Evolutionary conservation across 2,113 vertebrate species (phyloP), one percentile per base, ranked within the genome.

Genomic region (Lates calcarifer): DNA sequence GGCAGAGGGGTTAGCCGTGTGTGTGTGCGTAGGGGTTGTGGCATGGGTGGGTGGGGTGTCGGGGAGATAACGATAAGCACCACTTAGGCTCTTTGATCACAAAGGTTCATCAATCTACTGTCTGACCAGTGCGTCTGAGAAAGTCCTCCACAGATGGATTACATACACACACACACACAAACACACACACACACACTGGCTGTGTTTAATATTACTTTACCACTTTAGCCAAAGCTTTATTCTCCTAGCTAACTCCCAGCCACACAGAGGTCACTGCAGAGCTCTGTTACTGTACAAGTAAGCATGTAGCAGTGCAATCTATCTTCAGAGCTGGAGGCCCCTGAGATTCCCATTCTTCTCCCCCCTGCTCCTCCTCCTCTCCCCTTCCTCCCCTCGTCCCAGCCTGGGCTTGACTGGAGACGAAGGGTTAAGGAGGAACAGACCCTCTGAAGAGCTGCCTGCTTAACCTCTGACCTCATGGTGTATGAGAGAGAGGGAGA

Each of bases 1-100:
- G 68, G 13, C 4, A 13, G 72, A 77, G 24, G 47, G 51, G 60
- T 73, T 72, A 43, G 39, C 24, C 65, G 66, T n/a, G 63, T 47
- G 63, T 33, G 68, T 22, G 31, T 63, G 61, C 20, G 45, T 28
- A 47, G 33, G 41, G 5, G 35, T 45, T 65, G 62, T 45, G 55
- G 55, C 49, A 49, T 28, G 45, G 17, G n/a, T 12, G 51, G 29
- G n/a, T n/a, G 39, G 69, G 24, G 41, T 14, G 72, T 73, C 7
- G 35, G 67, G 69, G 62, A 86, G 85, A 88, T 93, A 92, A 92
- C 35, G 87, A 91, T 93, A 90, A 92, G 90, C 90, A 92, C 88
- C 83, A 93, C 93, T 93, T 93, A 91, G 80, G 83, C 89, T 88
- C 91, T 94, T 94, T 94, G 93, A 93, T 93, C 92, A 79, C 72